These are phyloP conservation scores for Bos indicus DNA, from an alignment of 2,113 vertebrate genomes.

Conservation along the genomic window DNA sequence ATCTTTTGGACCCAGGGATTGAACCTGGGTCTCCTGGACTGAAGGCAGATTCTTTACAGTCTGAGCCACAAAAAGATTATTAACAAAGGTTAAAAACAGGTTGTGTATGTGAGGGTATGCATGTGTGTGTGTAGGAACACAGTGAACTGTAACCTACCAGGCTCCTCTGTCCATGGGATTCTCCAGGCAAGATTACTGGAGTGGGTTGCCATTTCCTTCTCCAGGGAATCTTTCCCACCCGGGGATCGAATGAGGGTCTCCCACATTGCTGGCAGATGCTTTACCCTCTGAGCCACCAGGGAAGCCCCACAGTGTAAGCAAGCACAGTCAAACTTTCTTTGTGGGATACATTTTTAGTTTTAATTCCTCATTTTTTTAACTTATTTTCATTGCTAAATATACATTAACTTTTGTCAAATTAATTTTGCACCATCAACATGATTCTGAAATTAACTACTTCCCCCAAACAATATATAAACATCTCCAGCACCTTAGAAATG, in stretches of 20 bases:
- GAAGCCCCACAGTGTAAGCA: not conserved
- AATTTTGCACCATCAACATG: not conserved
- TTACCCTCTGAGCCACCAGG: not conserved
- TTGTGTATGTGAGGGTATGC: not conserved
- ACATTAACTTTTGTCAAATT: not conserved
- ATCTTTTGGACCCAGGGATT: not conserved
- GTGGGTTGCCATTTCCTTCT: not conserved
- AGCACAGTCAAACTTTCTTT: not conserved
- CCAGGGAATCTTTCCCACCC: not conserved
- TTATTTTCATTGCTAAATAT: not conserved
- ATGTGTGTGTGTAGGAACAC: not conserved
- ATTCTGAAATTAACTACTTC: not conserved
- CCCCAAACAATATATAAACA: not conserved
- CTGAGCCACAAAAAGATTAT: not conserved
- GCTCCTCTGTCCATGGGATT: not conserved
- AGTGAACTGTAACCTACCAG: not conserved
- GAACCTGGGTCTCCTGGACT: not conserved
- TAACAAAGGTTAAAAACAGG: not conserved
- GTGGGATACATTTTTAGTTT: not conserved
- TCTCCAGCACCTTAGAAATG: not conserved
- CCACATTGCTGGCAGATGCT: not conserved
- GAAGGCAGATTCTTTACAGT: not conserved
- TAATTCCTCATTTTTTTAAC: not conserved
- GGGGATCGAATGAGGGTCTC: accelerated
- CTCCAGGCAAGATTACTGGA: not conserved